phyloP scores from a whole-genome alignment of 2,888 invertebrate genomes.

The Trachelus tabidus region DNA sequence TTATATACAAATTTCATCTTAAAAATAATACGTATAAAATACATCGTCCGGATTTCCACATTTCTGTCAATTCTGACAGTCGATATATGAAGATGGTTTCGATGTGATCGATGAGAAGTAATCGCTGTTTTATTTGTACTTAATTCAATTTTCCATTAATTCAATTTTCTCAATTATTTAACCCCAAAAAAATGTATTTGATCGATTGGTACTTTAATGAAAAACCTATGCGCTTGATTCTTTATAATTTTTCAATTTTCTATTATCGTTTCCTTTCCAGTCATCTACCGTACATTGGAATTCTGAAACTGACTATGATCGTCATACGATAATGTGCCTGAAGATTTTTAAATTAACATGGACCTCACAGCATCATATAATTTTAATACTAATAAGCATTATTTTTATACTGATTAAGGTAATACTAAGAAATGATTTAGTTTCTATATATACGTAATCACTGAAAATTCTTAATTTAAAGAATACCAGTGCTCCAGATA shows the following conservation, averaged over 20 bases:
- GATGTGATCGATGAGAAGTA: not conserved
- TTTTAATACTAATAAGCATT: not conserved
- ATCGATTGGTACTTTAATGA: not conserved
- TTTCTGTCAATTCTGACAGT: slow-evolving; percentile 27
- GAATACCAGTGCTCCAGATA: not conserved
- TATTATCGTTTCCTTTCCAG: not conserved
- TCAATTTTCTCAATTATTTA: not conserved
- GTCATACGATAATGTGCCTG: not conserved
- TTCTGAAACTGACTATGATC: not conserved
- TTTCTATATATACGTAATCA: not conserved
- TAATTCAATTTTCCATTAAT: not conserved
- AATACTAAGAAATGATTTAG: not conserved
- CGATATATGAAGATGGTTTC: not conserved
- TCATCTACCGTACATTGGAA: not conserved
- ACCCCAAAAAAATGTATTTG: not conserved
- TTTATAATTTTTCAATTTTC: not conserved
- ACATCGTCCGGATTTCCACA: slow-evolving; percentile 25
- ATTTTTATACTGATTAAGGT: not conserved
- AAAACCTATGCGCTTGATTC: not conserved
- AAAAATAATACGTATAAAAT: slow-evolving; percentile 37
- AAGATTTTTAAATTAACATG: not conserved
- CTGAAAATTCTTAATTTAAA: not conserved
- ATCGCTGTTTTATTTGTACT: not conserved
- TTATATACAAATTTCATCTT: slow-evolving; percentile 41
- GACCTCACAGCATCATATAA: not conserved